These are phyloP conservation scores for Dufourea novaeangliae DNA, from an alignment of 1,140 invertebrate genomes.

Conservation along the genomic window DNA sequence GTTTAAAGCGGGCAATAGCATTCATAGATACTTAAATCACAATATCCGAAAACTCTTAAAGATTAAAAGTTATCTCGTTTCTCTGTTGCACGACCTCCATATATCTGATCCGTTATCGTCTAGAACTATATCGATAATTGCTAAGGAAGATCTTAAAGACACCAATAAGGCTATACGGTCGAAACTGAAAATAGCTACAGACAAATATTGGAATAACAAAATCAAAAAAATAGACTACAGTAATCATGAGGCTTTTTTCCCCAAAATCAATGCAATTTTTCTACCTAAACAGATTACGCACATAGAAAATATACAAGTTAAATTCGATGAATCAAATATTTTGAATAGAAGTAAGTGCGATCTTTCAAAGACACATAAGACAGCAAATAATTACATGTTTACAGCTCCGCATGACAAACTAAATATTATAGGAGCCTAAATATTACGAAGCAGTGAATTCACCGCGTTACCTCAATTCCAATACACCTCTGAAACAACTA, in stretches of 20 bases:
- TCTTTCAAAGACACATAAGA: not conserved
- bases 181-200: not conserved
- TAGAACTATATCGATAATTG: not conserved
- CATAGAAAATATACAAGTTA: not conserved
- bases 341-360: not conserved
- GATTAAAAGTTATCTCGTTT: not conserved
- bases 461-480: no score
- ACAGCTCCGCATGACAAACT: not conserved
- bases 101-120: not conserved
- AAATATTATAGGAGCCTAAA: not conserved
- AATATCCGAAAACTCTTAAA: not conserved
- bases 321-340: not conserved
- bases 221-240: not conserved
- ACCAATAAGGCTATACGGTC: not conserved
- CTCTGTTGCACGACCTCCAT: not conserved
- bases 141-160: not conserved
- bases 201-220: not conserved
- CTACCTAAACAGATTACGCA: not conserved
- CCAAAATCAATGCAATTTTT: not conserved
- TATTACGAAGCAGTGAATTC: no score
- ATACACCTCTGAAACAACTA: no score
- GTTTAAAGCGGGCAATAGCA: not conserved
- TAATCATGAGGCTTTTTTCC: not conserved
- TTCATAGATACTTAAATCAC: not conserved
- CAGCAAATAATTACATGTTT: not conserved